Evolutionary conservation across 1,140 invertebrate genomes (phyloP), one percentile per base, ranked within the genome.

Genomic region (Stratiolaelaps scimitus): DNA sequence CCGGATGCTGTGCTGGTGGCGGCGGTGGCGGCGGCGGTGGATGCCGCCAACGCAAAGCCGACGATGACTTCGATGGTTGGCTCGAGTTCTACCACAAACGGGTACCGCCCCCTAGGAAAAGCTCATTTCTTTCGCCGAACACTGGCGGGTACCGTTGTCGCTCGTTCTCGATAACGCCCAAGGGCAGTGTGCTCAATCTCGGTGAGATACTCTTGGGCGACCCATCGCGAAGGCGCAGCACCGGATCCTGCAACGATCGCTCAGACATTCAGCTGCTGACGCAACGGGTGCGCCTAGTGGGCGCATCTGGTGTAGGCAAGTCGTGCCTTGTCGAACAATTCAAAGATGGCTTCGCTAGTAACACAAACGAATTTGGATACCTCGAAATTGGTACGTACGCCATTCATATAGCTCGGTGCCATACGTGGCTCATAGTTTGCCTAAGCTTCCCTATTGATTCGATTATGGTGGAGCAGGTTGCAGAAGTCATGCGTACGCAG

Each of bases 261-360:
- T 60, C 53, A 15, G 53, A 60, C 23, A 60, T 60, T 23, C 53
- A 60, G 53, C 53, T 60, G 2, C 53, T 60, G 26, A 60, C 53
- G 53, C 23, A 60, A 23, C 26, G 53, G 26, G 23, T 60, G 17
- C 53, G 53, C 2, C 23, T 60, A 13, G 53, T 60, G 1, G 53
- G 53, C 26, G 26, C 53, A 26, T n/a, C 53, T 26, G 53, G 53
- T 23, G 53, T 60, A 15, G 53, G 53, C 15, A 60, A 60, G 23
- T 60, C 53, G 53, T 60, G 53, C 23, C 53, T 60, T 26, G 34
- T 60, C 2, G 53, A 60, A 26, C 53, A 60, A 10, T 26, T 60
- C 23, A 60, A 26, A 26, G 53, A 60, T 10, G 53, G 53, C 13
- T 60, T 60, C 23, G 2, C 53, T 17, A 60, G 26, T 34, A 60